Conservation (phyloP, 2,888 invertebrate species). For the Acanthococcus lagerstroemiae region DNA sequence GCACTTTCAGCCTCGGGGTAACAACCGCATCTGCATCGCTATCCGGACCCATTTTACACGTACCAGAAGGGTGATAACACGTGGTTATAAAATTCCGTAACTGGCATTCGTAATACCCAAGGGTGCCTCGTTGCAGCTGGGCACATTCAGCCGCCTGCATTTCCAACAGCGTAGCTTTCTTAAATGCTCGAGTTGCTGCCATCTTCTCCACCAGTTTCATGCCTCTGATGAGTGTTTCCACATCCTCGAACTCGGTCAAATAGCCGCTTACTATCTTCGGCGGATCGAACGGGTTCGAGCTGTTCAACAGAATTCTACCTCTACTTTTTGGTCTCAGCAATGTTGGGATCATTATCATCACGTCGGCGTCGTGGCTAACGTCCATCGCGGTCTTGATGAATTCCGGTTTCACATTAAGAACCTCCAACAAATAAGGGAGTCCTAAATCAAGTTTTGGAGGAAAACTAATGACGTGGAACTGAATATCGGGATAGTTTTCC, state of each 20-base stretch:
- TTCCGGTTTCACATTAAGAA: not conserved
- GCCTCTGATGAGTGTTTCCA: not conserved
- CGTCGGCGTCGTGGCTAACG: conserved; percentile 10
- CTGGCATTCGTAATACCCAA: conserved; percentile 24
- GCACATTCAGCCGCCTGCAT: not conserved
- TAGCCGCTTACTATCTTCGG: conserved; percentile 2
- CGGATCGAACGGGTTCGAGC: not conserved
- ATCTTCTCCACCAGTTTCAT: not conserved
- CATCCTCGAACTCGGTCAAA: conserved; percentile 2
- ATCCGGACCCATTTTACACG: conserved; percentile 32
- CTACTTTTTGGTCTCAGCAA: conserved; percentile 43
- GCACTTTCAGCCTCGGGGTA: conserved; percentile 10
- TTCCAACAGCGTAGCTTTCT: not conserved
- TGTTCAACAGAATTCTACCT: conserved; percentile 5
- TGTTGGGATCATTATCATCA: conserved; percentile 39
- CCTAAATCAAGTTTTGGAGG: not conserved
- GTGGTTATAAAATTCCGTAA: conserved; percentile 18
- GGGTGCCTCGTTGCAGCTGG: not conserved
- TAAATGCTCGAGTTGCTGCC: not conserved
- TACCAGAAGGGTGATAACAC: conserved; percentile 31
- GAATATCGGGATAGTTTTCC: conserved; percentile 39
- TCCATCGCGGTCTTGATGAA: conserved; percentile 1
- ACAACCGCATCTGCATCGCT: conserved; percentile 23
- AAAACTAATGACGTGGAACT: conserved; percentile 3
- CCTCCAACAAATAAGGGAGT: not conserved